Percentiles rank a stretch among this genome's conserved stretches.
phyloP scores from a whole-genome alignment of 2,888 invertebrate genomes.

The Ditylenchus weischeri region DNA sequence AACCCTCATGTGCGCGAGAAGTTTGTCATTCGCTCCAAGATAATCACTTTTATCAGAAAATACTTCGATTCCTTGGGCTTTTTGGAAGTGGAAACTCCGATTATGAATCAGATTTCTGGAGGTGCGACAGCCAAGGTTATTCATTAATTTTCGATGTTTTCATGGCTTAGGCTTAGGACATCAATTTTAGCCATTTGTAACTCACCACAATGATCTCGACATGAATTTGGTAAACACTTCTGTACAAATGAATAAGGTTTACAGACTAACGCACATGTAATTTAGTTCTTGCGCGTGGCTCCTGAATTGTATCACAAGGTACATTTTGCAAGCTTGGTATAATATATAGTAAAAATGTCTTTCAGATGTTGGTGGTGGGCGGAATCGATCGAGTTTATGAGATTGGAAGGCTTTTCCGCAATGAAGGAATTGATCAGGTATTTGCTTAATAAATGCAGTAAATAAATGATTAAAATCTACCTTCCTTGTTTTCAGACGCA shows the following conservation, averaged over 20 bases:
- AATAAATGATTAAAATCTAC: conserved; percentile 74
- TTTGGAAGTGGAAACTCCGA: conserved; percentile 95
- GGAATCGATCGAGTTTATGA: conserved; percentile 86
- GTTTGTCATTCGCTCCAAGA: conserved; percentile 68
- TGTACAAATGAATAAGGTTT: too few relatives aligned
- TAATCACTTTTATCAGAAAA: conserved; percentile 75
- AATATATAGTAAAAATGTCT: conserved; percentile 8
- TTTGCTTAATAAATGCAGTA: too few relatives aligned
- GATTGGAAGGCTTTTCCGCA: conserved; percentile 81
- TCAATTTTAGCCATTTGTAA: conserved; percentile 75
- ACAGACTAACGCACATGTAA: conserved; percentile 60
- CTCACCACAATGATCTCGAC: conserved; percentile 96
- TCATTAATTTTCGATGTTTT: too few relatives aligned
- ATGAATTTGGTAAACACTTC: conserved; percentile 69
- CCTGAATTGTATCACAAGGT: conserved; percentile 93
- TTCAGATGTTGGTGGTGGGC: conserved; percentile 88
- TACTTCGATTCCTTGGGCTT: conserved; percentile 88
- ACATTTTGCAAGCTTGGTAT: conserved; percentile 19
- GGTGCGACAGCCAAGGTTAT: conserved; percentile 85
- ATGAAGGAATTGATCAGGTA: conserved; percentile 86
- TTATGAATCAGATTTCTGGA: conserved; percentile 99
- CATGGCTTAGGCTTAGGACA: too few relatives aligned
- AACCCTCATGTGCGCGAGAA: conserved; percentile 86
- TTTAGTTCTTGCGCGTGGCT: conserved; percentile 84
- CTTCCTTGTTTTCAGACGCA: conserved; percentile 74